phyloP scores from a whole-genome alignment of 2,888 invertebrate species.

The Clusia tigrina region DNA sequence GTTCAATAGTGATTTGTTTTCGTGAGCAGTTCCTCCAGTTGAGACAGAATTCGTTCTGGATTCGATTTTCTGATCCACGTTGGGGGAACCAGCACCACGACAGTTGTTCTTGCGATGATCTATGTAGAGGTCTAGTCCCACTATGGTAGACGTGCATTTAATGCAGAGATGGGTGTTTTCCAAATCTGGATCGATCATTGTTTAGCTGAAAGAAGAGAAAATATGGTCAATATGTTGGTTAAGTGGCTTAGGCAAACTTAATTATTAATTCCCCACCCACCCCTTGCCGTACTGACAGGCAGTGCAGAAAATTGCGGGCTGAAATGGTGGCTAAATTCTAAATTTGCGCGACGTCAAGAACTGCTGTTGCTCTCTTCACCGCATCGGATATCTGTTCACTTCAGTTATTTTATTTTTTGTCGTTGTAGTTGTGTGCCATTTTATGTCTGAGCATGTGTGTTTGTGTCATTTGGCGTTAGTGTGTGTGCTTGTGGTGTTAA shows the following conservation, averaged over 20 bases:
- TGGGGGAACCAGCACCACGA: constrained; percentile 56
- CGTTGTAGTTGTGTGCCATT: constrained; percentile 4
- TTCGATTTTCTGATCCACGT: neutral
- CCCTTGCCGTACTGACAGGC: neutral
- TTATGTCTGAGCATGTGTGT: constrained; percentile 32
- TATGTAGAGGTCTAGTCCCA: constrained; percentile 87
- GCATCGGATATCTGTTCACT: constrained; percentile 23
- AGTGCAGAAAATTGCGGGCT: neutral
- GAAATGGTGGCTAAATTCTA: neutral
- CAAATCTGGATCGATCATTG: constrained; percentile 68
- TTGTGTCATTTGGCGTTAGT: neutral
- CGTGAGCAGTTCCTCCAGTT: neutral
- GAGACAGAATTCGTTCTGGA: constrained; percentile 7
- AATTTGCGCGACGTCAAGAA: constrained; percentile 10
- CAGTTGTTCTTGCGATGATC: constrained; percentile 81
- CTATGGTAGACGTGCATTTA: constrained; percentile 82
- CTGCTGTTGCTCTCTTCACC: constrained; percentile 20
- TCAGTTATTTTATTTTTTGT: constrained; percentile 2
- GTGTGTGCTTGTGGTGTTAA: constrained; percentile 35
- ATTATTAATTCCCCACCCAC: constrained; percentile 8
- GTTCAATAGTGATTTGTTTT: constrained; percentile 63
- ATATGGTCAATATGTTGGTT: neutral
- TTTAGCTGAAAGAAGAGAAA: constrained; percentile 19
- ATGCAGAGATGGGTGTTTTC: constrained; percentile 87
- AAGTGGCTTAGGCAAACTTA: neutral